phyloP scores from a whole-genome alignment of 2,888 invertebrate genomes.

The Fabriciana adippe region DNA sequence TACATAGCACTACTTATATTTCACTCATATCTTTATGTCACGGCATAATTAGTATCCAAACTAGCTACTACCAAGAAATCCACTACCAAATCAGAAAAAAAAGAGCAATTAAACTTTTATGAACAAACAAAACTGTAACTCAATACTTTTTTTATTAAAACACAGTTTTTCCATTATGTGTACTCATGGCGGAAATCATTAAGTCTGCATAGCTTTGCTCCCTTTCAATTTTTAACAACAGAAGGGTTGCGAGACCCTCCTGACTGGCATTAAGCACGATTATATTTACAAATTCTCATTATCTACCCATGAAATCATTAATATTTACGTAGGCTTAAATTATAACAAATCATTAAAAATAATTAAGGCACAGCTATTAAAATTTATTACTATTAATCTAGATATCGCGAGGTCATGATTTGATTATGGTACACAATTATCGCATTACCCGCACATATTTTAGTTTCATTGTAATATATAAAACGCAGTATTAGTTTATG shows the following conservation, averaged over 20 bases:
- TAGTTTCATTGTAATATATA: too few species aligned
- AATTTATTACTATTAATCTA: too few species aligned
- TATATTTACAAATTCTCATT: conserved; percentile 7
- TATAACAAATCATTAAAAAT: too few species aligned
- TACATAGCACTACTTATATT: too few species aligned
- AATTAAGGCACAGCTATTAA: too few species aligned
- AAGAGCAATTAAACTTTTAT: not conserved
- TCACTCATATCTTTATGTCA: too few species aligned
- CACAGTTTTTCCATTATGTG: conserved; percentile 2
- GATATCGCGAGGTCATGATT: too few species aligned
- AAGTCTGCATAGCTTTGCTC: conserved; percentile 12
- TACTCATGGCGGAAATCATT: conserved; percentile 19
- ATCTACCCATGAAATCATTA: not conserved
- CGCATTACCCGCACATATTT: too few species aligned
- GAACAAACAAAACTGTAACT: not conserved
- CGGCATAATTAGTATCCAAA: too few species aligned
- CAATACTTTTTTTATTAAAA: conserved; percentile 5
- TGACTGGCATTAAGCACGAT: not conserved
- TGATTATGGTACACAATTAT: too few species aligned
- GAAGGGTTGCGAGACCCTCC: conserved; percentile 18
- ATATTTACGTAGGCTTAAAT: not conserved
- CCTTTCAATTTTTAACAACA: conserved; percentile 22
- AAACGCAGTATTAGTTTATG: too few species aligned
- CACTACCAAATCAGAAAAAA: not conserved
- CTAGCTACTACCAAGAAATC: too few species aligned